Conservation (phyloP, 2,888 invertebrate species). For the Amphiduros pacificus region DNA sequence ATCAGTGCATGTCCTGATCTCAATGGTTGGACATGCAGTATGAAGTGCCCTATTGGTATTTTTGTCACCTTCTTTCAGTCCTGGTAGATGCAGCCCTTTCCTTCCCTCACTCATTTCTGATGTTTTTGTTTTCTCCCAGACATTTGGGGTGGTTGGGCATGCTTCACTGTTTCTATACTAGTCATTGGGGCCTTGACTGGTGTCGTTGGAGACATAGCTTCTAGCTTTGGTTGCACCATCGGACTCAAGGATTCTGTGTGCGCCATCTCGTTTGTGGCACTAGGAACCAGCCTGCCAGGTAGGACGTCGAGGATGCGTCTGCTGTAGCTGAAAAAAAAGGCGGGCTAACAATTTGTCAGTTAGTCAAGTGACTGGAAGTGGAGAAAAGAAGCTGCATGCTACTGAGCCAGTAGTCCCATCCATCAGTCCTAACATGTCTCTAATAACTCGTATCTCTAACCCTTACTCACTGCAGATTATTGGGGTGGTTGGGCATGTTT, state of each 20-base stretch:
- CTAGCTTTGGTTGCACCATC: constrained; percentile 95
- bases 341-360: background rate
- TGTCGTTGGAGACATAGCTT: constrained; percentile 94
- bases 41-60: too few species aligned
- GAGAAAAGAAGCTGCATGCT: background rate
- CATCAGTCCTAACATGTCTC: too few species aligned
- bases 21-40: too few species aligned
- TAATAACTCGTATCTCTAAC: too few species aligned
- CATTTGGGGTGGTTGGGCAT: constrained; percentile 75
- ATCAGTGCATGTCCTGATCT: too few species aligned
- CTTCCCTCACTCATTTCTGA: too few species aligned
- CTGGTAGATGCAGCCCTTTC: too few species aligned
- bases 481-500: constrained; percentile 87
- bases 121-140: constrained; percentile 23
- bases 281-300: constrained; percentile 95
- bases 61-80: too few species aligned
- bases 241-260: constrained; percentile 96
- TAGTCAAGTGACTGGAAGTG: background rate
- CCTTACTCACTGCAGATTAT: constrained; percentile 31
- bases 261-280: constrained; percentile 94
- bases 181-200: constrained; percentile 94
- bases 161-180: constrained; percentile 89
- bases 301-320: constrained; percentile 4
- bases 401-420: background rate
- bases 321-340: background rate